Evolutionary conservation across 1,140 invertebrate genomes (phyloP).

Genomic region (Paralvinella palmiformis): DNA sequence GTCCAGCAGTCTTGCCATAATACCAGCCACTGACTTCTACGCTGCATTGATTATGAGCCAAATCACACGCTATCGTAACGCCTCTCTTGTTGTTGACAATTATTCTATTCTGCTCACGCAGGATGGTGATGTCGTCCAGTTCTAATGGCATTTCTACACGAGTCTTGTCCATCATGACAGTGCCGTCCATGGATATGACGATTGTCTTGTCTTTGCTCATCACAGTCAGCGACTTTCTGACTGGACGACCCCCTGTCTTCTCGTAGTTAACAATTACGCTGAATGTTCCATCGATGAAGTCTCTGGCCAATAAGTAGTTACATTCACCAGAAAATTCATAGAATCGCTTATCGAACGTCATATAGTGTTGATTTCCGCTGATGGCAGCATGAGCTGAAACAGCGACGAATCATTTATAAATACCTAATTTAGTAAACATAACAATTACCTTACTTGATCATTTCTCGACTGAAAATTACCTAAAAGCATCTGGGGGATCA

Average conservation of each 20-base stretch:
- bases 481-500: too few species aligned
- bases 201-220: conserved; percentile 41
- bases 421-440: too few species aligned
- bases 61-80: conserved; percentile 36
- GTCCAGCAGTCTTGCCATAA: conserved; percentile 72
- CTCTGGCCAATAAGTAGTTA: conserved; percentile 74
- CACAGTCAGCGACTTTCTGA: conserved; percentile 47
- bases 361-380: conserved; percentile 70
- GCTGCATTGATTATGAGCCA: conserved; percentile 34
- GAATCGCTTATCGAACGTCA: conserved; percentile 78
- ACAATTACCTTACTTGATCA: too few species aligned
- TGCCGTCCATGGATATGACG: conserved; percentile 32
- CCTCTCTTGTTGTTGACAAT: conserved; percentile 44
- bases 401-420: too few species aligned
- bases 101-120: conserved; percentile 36
- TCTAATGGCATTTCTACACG: conserved; percentile 61
- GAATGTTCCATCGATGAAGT: conserved; percentile 61
- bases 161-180: too few species aligned
- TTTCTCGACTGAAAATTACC: too few species aligned
- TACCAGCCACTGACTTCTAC: conserved; percentile 56
- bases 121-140: conserved; percentile 53
- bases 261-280: conserved; percentile 53
- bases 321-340: conserved; percentile 72
- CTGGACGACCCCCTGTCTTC: conserved; percentile 25
- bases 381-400: conserved; percentile 57